Evolutionary conservation across 2,113 vertebrate genomes (phyloP).

Genomic region (Phalacrocorax brasilianus): DNA sequence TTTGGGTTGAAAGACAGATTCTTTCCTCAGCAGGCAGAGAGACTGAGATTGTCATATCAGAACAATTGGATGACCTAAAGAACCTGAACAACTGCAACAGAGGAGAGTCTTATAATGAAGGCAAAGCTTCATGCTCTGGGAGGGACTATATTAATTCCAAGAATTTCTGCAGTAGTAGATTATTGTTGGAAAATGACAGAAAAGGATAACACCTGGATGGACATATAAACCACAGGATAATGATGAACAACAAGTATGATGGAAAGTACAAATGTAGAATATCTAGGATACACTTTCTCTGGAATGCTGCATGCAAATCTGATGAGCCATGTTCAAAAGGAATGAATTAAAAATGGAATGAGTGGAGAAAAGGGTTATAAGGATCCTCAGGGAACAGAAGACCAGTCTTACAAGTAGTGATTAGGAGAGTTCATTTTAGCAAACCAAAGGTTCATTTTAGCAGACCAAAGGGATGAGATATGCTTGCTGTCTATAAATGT

Average conservation of each 20-base stretch:
- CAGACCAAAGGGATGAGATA: conserved; percentile 17
- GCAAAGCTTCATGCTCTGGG: neutral
- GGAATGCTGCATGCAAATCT: neutral
- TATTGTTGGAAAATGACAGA: neutral
- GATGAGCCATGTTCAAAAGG: neutral
- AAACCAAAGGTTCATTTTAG: conserved; percentile 49
- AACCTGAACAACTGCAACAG: neutral
- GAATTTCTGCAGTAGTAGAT: neutral
- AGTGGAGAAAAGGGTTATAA: conserved; percentile 17
- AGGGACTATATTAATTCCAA: neutral
- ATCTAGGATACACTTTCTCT: neutral
- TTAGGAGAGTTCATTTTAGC: conserved; percentile 49
- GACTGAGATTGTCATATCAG: neutral
- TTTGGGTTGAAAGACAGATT: neutral
- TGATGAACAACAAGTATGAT: neutral
- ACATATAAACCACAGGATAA: neutral
- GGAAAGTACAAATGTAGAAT: neutral
- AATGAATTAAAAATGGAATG: conserved; percentile 42
- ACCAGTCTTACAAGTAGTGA: conserved; percentile 26
- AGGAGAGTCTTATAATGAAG: neutral
- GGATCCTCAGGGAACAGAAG: conserved; percentile 15
- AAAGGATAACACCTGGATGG: neutral
- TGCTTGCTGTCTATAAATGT: neutral
- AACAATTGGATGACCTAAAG: neutral
- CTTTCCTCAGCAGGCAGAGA: neutral